A percentile compares a stretch with the other conserved stretches of the same genome.
phyloP scores from a whole-genome alignment of 2,888 invertebrate species.

The Drosophila nigricruria region DNA sequence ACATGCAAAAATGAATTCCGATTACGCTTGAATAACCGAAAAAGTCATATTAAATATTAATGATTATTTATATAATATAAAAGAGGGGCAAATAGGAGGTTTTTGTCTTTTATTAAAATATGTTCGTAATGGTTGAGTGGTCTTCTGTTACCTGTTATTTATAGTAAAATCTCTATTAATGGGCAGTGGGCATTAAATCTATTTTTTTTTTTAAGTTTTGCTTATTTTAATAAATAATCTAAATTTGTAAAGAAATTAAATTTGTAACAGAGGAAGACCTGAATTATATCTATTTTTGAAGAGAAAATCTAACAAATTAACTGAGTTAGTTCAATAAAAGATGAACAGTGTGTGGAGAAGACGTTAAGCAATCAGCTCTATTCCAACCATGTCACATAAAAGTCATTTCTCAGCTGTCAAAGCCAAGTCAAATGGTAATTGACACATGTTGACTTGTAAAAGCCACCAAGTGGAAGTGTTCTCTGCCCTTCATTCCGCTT shows the following conservation, averaged over 20 bases:
- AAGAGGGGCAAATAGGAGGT: background rate
- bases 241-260: no score
- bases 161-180: background rate
- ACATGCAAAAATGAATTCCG: slow-evolving; percentile 46
- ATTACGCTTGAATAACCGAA: slow-evolving; percentile 46
- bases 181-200: background rate
- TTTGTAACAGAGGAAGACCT: no score
- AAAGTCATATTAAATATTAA: slow-evolving; percentile 44
- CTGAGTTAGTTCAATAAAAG: background rate
- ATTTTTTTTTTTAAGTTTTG: background rate
- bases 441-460: slow-evolving; percentile 68
- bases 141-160: background rate
- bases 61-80: background rate
- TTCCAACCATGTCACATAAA: slow-evolving; percentile 24
- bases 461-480: slow-evolving; percentile 31
- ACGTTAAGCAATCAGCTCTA: background rate
- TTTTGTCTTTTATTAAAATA: background rate
- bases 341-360: background rate
- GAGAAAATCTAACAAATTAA: background rate
- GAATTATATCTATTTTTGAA: no score
- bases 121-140: background rate
- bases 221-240: background rate
- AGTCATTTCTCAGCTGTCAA: slow-evolving; percentile 69
- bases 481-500: background rate
- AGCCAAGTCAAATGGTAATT: slow-evolving; percentile 73